Evolutionary conservation across 2,888 invertebrate genomes (phyloP).

Genomic region (Acleris sparsana): DNA sequence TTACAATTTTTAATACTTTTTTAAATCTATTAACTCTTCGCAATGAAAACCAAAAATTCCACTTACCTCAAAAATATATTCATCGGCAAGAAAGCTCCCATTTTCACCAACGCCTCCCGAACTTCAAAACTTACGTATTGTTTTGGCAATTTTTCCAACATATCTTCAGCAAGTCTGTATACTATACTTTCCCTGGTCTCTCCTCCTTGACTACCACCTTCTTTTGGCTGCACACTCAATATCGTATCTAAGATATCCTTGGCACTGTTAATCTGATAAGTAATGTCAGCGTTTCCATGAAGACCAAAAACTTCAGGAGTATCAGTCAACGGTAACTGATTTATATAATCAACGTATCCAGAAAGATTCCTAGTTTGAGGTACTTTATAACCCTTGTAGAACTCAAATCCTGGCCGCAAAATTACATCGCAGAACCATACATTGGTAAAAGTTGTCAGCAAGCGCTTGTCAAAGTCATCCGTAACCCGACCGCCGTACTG

Average conservation of each 20-base stretch:
- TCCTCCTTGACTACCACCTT: conserved; percentile 94
- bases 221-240: conserved; percentile 98
- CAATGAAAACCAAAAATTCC: no score
- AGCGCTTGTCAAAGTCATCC: conserved; percentile 97
- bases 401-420: conserved; percentile 94
- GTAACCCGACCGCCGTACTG: conserved; percentile 96
- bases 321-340: conserved; percentile 91
- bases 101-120: conserved; percentile 92
- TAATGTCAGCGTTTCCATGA: conserved; percentile 97
- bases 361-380: conserved; percentile 91
- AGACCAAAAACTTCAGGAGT: conserved; percentile 98
- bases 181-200: conserved; percentile 97
- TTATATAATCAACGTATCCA: conserved; percentile 94
- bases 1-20: no score
- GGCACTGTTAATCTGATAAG: conserved; percentile 98
- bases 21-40: no score
- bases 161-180: conserved; percentile 95
- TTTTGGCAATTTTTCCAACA: conserved; percentile 90
- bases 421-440: conserved; percentile 98
- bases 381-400: conserved; percentile 96
- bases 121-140: conserved; percentile 96
- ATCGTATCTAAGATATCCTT: conserved; percentile 97
- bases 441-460: conserved; percentile 95
- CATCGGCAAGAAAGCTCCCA: conserved; percentile 97
- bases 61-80: conserved; percentile 93